Percentiles rank a stretch among this genome's conserved stretches.
phyloP scores from a whole-genome alignment of 1,140 invertebrate genomes.

The Lucilia sericata region DNA sequence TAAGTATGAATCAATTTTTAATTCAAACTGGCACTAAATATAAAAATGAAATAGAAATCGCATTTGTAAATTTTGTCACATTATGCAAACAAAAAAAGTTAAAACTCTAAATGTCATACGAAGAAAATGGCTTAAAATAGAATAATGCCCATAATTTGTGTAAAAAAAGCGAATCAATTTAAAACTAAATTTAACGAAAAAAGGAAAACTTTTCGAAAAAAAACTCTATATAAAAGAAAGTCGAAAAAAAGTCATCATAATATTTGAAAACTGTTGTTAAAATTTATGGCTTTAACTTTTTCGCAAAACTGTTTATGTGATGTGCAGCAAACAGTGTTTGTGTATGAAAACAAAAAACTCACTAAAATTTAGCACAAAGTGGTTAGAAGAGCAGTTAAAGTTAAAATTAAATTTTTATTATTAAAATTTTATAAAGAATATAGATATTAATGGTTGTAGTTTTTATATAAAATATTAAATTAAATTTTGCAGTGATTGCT shows the following conservation, averaged over 20 bases:
- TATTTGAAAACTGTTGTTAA: constrained; percentile 20
- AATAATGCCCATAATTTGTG: neutral
- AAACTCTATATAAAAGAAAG: neutral
- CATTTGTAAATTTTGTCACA: neutral
- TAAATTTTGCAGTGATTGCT: too few relatives aligned
- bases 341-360: neutral
- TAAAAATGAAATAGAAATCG: neutral
- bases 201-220: neutral
- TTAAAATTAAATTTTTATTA: too few relatives aligned
- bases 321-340: neutral
- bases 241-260: neutral
- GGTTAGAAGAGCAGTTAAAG: neutral
- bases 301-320: neutral
- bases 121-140: too few relatives aligned
- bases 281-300: constrained; percentile 15
- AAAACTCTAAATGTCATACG: too few relatives aligned
- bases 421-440: too few relatives aligned
- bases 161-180: neutral
- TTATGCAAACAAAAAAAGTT: neutral
- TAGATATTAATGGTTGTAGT: too few relatives aligned
- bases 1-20: too few relatives aligned
- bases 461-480: too few relatives aligned
- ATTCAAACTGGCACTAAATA: too few relatives aligned
- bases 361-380: neutral
- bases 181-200: too few relatives aligned